A percentile compares a stretch with the other conserved stretches of the same genome.
Conservation (phyloP, 2,113 vertebrate species). For the Anolis carolinensis region DNA sequence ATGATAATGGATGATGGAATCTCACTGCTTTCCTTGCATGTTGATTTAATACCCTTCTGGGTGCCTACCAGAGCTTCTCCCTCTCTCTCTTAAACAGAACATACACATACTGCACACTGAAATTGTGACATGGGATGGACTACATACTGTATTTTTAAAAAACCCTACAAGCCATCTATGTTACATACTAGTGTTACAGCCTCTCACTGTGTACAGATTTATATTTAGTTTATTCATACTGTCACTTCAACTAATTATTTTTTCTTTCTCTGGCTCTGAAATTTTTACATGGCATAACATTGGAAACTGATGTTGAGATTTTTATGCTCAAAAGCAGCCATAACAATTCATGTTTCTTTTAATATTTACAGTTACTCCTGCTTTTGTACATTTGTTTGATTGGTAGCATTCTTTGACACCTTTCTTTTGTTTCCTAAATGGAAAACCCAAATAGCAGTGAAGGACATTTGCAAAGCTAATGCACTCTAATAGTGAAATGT, state of each 20-base stretch:
- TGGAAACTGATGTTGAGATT: neutral
- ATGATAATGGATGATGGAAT: no score
- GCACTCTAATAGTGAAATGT: neutral
- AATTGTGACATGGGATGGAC: neutral
- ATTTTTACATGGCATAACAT: neutral
- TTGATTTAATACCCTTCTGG: no score
- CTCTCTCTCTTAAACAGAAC: no score
- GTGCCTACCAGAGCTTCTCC: no score
- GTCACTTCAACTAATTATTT: neutral
- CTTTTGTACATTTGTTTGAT: neutral
- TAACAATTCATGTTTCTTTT: neutral
- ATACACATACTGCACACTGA: neutral
- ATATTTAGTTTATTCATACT: neutral
- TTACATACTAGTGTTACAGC: neutral
- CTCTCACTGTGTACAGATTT: neutral
- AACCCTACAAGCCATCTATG: no score
- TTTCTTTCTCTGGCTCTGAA: constrained; percentile 1
- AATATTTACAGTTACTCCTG: neutral
- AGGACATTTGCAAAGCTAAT: constrained; percentile 25
- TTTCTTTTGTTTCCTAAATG: neutral
- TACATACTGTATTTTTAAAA: neutral
- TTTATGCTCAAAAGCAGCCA: neutral
- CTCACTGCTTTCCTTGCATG: no score
- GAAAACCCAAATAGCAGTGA: neutral
- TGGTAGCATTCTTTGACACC: neutral